These are phyloP conservation scores for Ascaphus truei DNA, from an alignment of 2,113 vertebrate species.

Conservation along the genomic window DNA sequence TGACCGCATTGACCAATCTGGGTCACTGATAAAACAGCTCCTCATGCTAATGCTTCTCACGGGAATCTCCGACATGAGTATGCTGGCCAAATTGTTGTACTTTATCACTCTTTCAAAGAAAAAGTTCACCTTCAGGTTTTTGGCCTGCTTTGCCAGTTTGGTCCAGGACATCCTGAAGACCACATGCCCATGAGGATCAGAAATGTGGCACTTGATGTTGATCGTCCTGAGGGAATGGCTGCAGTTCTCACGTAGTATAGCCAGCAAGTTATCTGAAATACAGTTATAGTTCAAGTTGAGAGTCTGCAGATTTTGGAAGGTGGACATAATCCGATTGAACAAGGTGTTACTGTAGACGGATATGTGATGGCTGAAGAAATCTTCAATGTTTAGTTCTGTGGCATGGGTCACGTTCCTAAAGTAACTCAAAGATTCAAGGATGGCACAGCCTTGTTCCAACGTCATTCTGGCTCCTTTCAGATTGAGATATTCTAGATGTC, in stretches of 20 bases:
- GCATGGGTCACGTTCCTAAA: slow-evolving; percentile 32
- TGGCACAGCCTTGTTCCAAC: slow-evolving; percentile 57
- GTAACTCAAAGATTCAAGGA: slow-evolving; percentile 57
- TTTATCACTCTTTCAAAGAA: slow-evolving; percentile 60
- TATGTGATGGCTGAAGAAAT: slow-evolving; percentile 57
- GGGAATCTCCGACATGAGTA: slow-evolving; percentile 63
- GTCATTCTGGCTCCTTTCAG: slow-evolving; percentile 59
- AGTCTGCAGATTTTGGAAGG: slow-evolving; percentile 46
- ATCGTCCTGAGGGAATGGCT: slow-evolving; percentile 47
- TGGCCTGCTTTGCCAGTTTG: slow-evolving; percentile 49
- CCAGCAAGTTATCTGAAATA: slow-evolving; percentile 59
- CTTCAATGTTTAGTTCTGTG: slow-evolving; percentile 59
- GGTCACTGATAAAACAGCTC: slow-evolving; percentile 59
- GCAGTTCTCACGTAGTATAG: slow-evolving; percentile 44
- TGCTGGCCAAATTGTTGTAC: slow-evolving; percentile 49
- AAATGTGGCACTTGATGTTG: slow-evolving; percentile 62
- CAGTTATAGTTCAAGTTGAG: slow-evolving; percentile 67
- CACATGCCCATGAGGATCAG: slow-evolving; percentile 58
- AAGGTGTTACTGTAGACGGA: slow-evolving; percentile 51
- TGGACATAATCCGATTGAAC: slow-evolving; percentile 54
- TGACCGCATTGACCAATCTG: slow-evolving; percentile 56
- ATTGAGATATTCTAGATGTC: slow-evolving; percentile 52
- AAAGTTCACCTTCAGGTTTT: slow-evolving; percentile 57
- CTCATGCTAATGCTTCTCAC: slow-evolving; percentile 56
- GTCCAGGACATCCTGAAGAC: slow-evolving; percentile 60